Conservation (phyloP, 2,888 invertebrate genomes). For the Tipula vernalis region DNA sequence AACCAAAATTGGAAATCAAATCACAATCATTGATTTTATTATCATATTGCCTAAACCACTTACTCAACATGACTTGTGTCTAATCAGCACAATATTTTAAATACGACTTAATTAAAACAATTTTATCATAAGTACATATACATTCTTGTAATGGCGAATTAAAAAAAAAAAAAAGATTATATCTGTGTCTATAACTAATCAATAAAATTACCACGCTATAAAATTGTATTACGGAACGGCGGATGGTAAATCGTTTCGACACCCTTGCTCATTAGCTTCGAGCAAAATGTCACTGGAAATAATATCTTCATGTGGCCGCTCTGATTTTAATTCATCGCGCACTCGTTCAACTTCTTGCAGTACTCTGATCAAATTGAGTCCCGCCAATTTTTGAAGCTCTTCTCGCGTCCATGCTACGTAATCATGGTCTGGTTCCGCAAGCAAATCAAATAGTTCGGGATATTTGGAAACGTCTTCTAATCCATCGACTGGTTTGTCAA, state of each 20-base stretch:
- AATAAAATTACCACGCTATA: background rate
- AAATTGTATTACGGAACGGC: background rate
- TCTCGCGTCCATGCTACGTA: conserved; percentile 32
- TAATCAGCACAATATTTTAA: background rate
- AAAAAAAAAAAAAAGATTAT: background rate
- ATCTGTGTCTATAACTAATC: background rate
- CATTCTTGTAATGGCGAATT: background rate
- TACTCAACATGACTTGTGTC: background rate
- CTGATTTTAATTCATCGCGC: background rate
- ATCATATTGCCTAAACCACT: background rate
- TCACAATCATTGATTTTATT: background rate
- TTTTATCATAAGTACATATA: background rate
- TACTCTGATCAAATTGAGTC: conserved; percentile 37
- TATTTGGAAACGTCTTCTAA: conserved; percentile 60
- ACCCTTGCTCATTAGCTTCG: background rate
- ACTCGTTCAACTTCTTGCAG: conserved; percentile 35
- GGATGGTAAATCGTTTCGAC: background rate
- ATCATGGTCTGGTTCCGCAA: conserved; percentile 23
- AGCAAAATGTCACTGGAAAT: background rate
- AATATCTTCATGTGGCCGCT: background rate
- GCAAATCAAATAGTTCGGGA: conserved; percentile 53
- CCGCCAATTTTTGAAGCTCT: conserved; percentile 38
- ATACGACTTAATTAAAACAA: background rate
- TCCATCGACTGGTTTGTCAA: conserved; percentile 54
- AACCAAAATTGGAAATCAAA: background rate